phyloP scores from a whole-genome alignment of 1,140 invertebrate species.

The Wasmannia auropunctata region DNA sequence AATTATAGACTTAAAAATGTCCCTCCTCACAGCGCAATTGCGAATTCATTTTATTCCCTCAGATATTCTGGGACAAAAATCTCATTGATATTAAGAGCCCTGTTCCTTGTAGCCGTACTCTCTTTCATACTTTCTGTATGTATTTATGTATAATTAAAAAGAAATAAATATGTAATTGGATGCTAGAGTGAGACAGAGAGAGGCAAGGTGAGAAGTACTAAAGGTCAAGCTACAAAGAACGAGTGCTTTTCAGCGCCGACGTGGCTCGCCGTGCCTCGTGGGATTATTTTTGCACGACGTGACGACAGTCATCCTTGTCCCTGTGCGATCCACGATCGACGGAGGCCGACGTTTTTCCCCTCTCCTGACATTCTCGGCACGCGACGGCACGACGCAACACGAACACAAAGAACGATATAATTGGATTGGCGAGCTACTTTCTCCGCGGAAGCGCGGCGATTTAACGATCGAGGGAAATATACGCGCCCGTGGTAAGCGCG shows the following conservation, averaged over 20 bases:
- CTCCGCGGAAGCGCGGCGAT: not conserved
- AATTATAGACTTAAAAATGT: not conserved
- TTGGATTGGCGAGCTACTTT: not conserved
- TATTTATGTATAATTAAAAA: not conserved
- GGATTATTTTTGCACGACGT: not conserved
- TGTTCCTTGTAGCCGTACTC: not conserved
- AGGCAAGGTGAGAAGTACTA: not conserved
- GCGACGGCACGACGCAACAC: not conserved
- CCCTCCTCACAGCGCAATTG: not conserved
- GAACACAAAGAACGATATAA: not conserved
- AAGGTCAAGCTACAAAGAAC: not conserved
- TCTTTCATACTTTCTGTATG: no score
- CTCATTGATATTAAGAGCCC: not conserved
- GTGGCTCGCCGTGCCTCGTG: not conserved
- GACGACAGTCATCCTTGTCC: not conserved
- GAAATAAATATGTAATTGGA: not conserved
- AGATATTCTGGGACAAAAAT: not conserved
- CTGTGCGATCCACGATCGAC: not conserved
- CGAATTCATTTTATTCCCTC: not conserved
- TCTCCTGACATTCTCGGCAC: not conserved
- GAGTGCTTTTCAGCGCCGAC: not conserved
- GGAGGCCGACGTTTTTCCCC: not conserved
- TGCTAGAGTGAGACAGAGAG: not conserved
- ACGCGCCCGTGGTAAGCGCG: not conserved
- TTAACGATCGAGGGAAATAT: not conserved